A percentile compares a stretch with the other conserved stretches of the same genome.
These are phyloP conservation scores for Drosophila tanythrix DNA, from an alignment of 2,888 invertebrate genomes.

Conservation along the genomic window DNA sequence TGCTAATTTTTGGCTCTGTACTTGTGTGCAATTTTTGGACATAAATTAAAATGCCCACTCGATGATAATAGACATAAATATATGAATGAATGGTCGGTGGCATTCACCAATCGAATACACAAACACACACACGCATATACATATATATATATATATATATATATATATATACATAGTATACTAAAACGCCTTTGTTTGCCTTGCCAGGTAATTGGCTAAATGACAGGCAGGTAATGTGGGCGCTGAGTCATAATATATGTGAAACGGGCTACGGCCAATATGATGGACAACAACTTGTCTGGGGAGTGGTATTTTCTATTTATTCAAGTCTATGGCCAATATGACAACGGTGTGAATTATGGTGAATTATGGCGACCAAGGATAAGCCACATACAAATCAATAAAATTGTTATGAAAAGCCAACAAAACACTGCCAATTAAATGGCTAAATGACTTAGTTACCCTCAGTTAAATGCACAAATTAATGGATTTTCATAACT, in stretches of 20 bases:
- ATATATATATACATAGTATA: constrained; percentile 6
- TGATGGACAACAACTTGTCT: constrained; percentile 33
- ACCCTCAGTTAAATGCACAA: constrained; percentile 10
- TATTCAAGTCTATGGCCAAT: not conserved
- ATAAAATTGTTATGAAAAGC: constrained; percentile 8
- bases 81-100: constrained; percentile 71
- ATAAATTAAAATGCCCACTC: constrained; percentile 47
- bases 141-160: not conserved
- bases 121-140: not conserved
- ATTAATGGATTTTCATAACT: constrained; percentile 33
- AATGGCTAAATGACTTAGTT: not conserved
- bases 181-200: constrained; percentile 62
- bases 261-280: constrained; percentile 23
- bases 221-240: constrained; percentile 66
- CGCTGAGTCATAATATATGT: constrained; percentile 54
- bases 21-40: constrained; percentile 63
- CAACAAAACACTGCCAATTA: not conserved
- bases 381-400: constrained; percentile 14
- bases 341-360: not conserved
- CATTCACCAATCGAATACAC: constrained; percentile 45
- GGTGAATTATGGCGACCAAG: not conserved
- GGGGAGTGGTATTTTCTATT: constrained; percentile 4
- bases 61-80: constrained; percentile 61
- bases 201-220: constrained; percentile 71
- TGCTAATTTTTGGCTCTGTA: constrained; percentile 46